Percentiles rank a stretch among this genome's conserved stretches.
These are phyloP conservation scores for Bungarus multicinctus DNA, from an alignment of 2,113 vertebrate species.

Conservation along the genomic window DNA sequence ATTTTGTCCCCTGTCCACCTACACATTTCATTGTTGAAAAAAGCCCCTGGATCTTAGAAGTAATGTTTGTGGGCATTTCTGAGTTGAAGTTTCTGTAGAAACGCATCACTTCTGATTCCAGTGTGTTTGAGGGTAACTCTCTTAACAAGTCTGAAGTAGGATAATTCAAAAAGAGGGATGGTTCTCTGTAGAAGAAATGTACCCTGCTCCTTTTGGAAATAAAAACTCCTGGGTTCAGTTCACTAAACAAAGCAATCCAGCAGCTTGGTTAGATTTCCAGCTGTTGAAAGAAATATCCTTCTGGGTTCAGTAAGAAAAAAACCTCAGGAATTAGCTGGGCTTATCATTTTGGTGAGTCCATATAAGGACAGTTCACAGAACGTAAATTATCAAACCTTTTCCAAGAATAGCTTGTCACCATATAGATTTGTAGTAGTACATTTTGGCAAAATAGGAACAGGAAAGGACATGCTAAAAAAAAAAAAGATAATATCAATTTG, in stretches of 20 bases:
- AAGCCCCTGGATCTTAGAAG: background rate
- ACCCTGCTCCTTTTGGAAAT: background rate
- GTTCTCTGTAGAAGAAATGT: background rate
- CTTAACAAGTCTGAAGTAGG: background rate
- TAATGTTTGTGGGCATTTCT: background rate
- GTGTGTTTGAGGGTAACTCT: background rate
- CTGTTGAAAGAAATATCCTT: no score
- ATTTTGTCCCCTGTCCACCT: background rate
- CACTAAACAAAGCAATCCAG: background rate
- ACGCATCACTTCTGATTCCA: background rate
- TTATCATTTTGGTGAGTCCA: background rate
- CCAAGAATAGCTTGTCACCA: background rate
- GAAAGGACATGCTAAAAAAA: background rate
- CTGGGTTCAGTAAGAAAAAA: no score
- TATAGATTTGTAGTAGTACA: background rate
- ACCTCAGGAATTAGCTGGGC: background rate
- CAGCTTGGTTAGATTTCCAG: background rate
- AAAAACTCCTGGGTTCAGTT: background rate
- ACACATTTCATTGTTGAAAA: background rate
- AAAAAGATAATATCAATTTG: no score
- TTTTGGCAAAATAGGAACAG: background rate
- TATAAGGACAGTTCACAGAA: background rate
- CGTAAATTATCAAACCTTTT: background rate
- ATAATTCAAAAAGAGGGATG: background rate
- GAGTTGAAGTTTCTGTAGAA: background rate